phyloP scores from a whole-genome alignment of 2,888 invertebrate genomes.

The Brachyptera risi region DNA sequence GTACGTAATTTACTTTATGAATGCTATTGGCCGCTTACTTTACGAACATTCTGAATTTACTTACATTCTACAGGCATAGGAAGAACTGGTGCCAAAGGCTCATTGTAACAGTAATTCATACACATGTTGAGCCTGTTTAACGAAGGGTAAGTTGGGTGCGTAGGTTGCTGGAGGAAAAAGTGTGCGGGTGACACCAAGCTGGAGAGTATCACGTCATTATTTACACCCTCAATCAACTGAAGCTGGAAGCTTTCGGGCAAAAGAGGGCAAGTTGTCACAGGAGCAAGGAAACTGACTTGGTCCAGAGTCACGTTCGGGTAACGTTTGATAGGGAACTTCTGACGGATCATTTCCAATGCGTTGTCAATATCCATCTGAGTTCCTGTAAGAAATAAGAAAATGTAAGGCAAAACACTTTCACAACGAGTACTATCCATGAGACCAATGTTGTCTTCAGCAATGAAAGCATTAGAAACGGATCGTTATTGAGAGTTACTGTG shows the following conservation, averaged over 20 bases:
- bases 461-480: too few species aligned
- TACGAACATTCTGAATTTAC: too few species aligned
- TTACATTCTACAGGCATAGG: slow-evolving; percentile 75
- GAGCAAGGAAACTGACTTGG: slow-evolving; percentile 48
- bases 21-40: too few species aligned
- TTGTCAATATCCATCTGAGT: slow-evolving; percentile 71
- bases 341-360: slow-evolving; percentile 78
- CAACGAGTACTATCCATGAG: too few species aligned
- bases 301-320: slow-evolving; percentile 76
- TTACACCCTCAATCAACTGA: slow-evolving; percentile 84
- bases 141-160: slow-evolving; percentile 88
- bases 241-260: slow-evolving; percentile 62
- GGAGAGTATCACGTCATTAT: slow-evolving; percentile 88
- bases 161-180: slow-evolving; percentile 91
- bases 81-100: slow-evolving; percentile 71
- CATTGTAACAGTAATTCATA: slow-evolving; percentile 79
- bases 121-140: slow-evolving; percentile 73
- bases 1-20: too few species aligned
- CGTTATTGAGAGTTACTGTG: too few species aligned
- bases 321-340: slow-evolving; percentile 75
- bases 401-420: slow-evolving; percentile 24
- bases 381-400: slow-evolving; percentile 50
- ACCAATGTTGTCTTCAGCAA: too few species aligned
- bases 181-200: slow-evolving; percentile 82
- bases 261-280: slow-evolving; percentile 43